A percentile compares a stretch with the other conserved stretches of the same genome.
Conservation (phyloP, 1,140 invertebrate genomes). For the roundworm (Caenorhabditis elegans) region DNA sequence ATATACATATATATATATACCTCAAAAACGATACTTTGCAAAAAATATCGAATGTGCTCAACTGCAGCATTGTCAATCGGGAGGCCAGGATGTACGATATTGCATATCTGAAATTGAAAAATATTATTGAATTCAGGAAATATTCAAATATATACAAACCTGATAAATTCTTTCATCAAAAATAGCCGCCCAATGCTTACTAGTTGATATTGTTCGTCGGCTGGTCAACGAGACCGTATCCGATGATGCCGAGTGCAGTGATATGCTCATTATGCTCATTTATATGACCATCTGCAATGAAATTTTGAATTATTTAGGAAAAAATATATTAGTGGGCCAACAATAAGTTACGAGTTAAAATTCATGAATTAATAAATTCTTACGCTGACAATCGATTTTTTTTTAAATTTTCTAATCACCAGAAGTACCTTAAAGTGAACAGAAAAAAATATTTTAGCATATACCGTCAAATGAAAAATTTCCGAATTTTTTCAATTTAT, state of each 20-base stretch:
- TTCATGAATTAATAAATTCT: too few relatives aligned
- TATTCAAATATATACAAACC: neutral
- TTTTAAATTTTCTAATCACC: too few relatives aligned
- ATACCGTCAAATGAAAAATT: too few relatives aligned
- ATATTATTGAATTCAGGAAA: neutral
- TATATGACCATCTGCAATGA: neutral
- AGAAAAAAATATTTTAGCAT: too few relatives aligned
- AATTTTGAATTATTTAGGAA: neutral
- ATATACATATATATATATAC: neutral
- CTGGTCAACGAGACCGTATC: slow-evolving; percentile 22
- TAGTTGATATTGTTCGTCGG: neutral
- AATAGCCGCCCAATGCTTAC: neutral
- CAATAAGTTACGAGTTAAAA: too few relatives aligned
- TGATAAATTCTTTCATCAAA: slow-evolving; percentile 19
- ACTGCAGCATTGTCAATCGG: slow-evolving; percentile 37
- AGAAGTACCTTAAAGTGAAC: too few relatives aligned
- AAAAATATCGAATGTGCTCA: slow-evolving; percentile 15
- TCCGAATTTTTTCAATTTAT: too few relatives aligned
- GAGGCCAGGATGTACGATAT: slow-evolving; percentile 28
- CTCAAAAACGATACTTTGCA: slow-evolving; percentile 37
- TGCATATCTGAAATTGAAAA: neutral
- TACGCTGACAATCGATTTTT: too few relatives aligned
- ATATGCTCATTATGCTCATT: neutral
- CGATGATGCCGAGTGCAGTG: neutral
- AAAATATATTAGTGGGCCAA: too few relatives aligned